Conservation (phyloP, 2,113 vertebrate genomes). For the Ptilorrhoa leucosticta region DNA sequence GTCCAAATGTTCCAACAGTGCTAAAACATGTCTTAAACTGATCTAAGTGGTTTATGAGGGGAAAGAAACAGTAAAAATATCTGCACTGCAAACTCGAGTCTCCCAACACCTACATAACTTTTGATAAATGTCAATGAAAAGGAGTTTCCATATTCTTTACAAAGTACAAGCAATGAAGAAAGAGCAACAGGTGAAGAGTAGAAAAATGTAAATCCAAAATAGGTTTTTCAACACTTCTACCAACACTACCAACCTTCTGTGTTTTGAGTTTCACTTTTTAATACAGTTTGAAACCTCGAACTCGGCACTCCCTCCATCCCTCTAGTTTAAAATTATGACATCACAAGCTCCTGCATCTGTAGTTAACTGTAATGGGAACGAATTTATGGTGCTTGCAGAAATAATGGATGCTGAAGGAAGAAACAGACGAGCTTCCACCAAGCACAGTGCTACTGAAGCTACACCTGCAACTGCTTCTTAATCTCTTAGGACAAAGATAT, state of each 20-base stretch:
- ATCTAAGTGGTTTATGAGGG: not conserved
- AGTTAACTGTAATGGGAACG: not conserved
- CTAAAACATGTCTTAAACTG: not conserved
- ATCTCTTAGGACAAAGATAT: not conserved
- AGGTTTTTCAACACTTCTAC: not conserved
- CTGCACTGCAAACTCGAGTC: not conserved
- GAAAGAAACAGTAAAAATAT: not conserved
- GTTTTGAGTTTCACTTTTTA: not conserved
- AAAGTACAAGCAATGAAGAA: not conserved
- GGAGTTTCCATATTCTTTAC: not conserved
- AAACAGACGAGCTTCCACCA: fast-evolving
- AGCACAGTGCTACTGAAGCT: not conserved
- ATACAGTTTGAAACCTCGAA: not conserved
- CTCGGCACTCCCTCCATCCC: fast-evolving
- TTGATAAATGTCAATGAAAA: not conserved
- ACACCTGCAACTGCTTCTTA: not conserved
- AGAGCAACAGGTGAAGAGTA: not conserved
- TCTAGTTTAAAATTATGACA: not conserved
- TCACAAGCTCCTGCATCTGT: not conserved
- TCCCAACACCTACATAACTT: not conserved
- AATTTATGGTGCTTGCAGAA: not conserved
- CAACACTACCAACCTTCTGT: not conserved
- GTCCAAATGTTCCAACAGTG: not conserved
- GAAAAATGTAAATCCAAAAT: not conserved
- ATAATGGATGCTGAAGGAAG: not conserved